phyloP scores from a whole-genome alignment of 2,113 vertebrate species.

The Meles meles region DNA sequence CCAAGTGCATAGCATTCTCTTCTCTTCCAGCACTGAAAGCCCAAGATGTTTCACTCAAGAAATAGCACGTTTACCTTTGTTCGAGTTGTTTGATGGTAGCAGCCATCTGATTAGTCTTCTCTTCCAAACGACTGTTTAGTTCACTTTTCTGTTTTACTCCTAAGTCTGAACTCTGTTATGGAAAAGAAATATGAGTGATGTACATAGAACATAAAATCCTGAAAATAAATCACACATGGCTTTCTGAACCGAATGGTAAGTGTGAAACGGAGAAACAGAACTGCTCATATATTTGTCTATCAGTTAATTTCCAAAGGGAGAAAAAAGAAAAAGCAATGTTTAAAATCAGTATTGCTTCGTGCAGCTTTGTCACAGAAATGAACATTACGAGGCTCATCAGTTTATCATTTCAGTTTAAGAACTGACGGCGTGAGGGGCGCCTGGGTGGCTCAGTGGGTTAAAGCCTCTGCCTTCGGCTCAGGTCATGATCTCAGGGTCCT shows the following conservation, averaged over 20 bases:
- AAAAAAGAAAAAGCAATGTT: neutral
- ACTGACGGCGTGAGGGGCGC: neutral
- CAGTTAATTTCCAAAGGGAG: constrained; percentile 11
- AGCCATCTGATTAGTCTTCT: constrained; percentile 97
- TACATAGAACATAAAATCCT: neutral
- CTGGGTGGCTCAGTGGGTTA: too few species aligned
- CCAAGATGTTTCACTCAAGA: neutral
- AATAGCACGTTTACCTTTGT: constrained; percentile 88
- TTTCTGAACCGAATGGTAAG: neutral
- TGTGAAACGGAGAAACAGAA: constrained; percentile 13
- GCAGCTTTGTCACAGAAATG: neutral
- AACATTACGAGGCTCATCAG: neutral
- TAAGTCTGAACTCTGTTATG: constrained; percentile 88
- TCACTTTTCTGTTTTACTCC: constrained; percentile 96
- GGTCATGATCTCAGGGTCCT: too few species aligned
- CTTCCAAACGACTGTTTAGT: constrained; percentile 92
- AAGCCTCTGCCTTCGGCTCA: too few species aligned
- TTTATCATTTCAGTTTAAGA: neutral
- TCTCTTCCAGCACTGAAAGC: neutral
- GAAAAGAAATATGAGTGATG: constrained; percentile 34
- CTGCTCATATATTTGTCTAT: neutral
- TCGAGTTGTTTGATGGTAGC: constrained; percentile 96
- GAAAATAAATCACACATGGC: neutral
- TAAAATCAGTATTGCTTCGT: neutral
- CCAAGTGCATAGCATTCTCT: neutral